Evolutionary conservation across 2,113 vertebrate genomes (phyloP), one percentile per base, ranked within the genome.

Genomic region (Pollimyrus isidori): DNA sequence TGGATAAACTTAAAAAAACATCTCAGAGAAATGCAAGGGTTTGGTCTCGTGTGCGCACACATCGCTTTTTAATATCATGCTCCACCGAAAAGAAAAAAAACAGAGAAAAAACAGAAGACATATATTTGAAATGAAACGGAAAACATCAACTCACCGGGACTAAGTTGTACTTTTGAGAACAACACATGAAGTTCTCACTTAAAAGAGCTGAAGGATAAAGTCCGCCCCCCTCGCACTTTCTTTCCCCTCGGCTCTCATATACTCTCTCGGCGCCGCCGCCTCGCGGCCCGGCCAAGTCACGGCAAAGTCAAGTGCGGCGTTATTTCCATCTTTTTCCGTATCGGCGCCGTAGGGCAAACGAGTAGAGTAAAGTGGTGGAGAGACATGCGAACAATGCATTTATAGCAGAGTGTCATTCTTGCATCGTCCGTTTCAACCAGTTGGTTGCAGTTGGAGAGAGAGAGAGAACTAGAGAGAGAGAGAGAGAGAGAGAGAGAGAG

Each of bases 371-470:
- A 93, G 94, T 94, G 94, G 94, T 95, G 94, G 95, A 85, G 53
- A 87, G 46, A 30, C 50, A 42, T 85, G 26, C 95, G 96, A 96
- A 96, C 96, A 97, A 96, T 97, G 96, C 94, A 96, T 97, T 97
- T 96, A 97, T 96, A 96, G 95, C 94, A 94, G 95, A 95, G 94
- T 97, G 95, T 95, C 96, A 96, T 95, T 88, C 94, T 95, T 95
- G 95, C 95, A 93, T 95, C 94, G 96, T 95, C 96, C 95, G 96
- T 96, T 96, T 96, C 95, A 95, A 69, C 95, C 95, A 95, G 96
- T 95, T 97, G 96, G 96, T 96, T 96, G 96, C 95, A 94, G 95
- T 94, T 92, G 94, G 95, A 95, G 94, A 53, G 86, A 49, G 85
- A 39, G 69, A 9, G 84, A 19, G 45, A 30, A 13, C n/a, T 42